Percentiles rank a stretch among this genome's conserved stretches.
Conservation (phyloP, 2,888 invertebrate species). For the Andrena flavipes region DNA sequence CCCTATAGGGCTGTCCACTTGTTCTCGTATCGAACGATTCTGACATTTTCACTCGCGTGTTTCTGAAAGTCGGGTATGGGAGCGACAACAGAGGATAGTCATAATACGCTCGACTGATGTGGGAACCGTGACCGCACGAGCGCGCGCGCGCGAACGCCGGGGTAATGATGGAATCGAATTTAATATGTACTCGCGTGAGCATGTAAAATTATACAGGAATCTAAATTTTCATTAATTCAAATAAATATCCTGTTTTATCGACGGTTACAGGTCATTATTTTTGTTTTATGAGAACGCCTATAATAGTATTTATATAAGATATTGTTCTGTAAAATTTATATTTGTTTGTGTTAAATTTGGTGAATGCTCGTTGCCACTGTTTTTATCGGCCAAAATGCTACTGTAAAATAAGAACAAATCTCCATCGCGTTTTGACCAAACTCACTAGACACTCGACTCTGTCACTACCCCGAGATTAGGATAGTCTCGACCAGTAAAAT, state of each 20-base stretch:
- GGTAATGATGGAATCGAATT: slow-evolving; percentile 14
- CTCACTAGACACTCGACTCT: not conserved
- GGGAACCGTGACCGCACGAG: slow-evolving; percentile 42
- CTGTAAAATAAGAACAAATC: not conserved
- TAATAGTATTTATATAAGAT: too few relatives aligned
- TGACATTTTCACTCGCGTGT: slow-evolving; percentile 34
- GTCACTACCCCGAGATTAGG: slow-evolving; percentile 31
- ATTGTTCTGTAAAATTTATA: too few relatives aligned
- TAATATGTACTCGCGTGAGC: slow-evolving; percentile 3
- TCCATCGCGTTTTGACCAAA: not conserved
- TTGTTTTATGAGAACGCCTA: too few relatives aligned
- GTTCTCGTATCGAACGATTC: slow-evolving; percentile 32
- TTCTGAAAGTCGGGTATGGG: slow-evolving; percentile 22
- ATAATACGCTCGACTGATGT: slow-evolving; percentile 47
- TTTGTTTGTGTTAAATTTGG: not conserved
- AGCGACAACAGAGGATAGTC: slow-evolving; percentile 37
- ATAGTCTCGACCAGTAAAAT: slow-evolving; percentile 14
- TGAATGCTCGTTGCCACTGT: not conserved
- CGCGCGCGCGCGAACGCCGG: slow-evolving; percentile 4
- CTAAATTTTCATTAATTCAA: not conserved
- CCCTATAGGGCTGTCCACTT: not conserved
- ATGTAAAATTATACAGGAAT: not conserved
- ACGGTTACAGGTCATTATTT: too few relatives aligned
- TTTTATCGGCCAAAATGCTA: not conserved
- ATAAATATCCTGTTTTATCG: not conserved